These are phyloP conservation scores for Anomalospiza imberbis DNA, from an alignment of 2,797 vertebrate genomes.

Conservation along the genomic window DNA sequence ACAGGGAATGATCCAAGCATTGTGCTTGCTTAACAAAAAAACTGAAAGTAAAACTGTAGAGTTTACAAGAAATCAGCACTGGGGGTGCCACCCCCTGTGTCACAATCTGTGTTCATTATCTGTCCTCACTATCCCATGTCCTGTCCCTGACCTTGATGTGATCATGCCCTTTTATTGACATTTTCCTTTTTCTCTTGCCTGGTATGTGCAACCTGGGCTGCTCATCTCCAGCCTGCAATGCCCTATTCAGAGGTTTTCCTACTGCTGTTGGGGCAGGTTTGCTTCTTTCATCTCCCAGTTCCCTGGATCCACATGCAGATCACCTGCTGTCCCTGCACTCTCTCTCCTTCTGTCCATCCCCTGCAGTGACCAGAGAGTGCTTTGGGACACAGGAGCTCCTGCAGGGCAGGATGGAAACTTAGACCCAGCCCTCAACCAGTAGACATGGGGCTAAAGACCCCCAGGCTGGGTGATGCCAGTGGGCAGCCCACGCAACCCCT, in stretches of 20 bases:
- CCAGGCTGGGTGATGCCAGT: background rate
- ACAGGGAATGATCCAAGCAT: background rate
- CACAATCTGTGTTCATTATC: rapidly evolving
- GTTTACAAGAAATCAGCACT: background rate
- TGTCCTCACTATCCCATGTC: background rate
- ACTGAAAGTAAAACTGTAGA: background rate
- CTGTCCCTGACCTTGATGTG: too few species aligned
- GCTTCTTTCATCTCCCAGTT: background rate
- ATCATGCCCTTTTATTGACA: background rate
- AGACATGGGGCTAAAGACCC: background rate
- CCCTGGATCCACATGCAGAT: background rate
- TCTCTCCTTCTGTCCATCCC: background rate
- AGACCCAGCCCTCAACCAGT: background rate
- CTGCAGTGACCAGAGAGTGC: background rate
- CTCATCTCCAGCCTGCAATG: background rate
- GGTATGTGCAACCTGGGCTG: rapidly evolving
- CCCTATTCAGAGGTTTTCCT: background rate
- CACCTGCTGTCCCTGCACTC: too few species aligned
- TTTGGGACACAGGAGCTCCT: background rate
- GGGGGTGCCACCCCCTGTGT: rapidly evolving
- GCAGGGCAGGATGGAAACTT: background rate
- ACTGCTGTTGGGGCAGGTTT: background rate
- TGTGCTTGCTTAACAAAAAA: background rate
- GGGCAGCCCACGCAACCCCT: rapidly evolving
- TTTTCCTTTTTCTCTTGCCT: background rate